Base-by-base conservation (phyloP, 1,140 invertebrate genomes). In the Lerema accius region DNA sequence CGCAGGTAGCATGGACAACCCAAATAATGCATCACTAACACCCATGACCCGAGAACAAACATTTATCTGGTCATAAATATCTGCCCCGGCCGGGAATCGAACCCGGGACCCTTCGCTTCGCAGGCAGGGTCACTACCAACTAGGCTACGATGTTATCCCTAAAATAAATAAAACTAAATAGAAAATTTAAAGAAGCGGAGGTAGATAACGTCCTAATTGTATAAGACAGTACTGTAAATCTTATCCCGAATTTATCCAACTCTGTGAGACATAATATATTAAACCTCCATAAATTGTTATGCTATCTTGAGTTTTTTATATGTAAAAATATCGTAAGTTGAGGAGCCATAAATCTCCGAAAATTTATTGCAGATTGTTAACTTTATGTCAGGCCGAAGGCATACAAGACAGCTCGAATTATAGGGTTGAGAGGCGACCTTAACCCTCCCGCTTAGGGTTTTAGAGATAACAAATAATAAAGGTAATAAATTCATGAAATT, bases 341-440 rank as follows among this genome's bases (percentile, higher is more conserved):
- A 51, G 14, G 49, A 51, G 28, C 15, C 10, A 51, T 51, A 15
- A 35, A 37, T 16, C 28, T 32, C 11, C 15, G 15, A 51, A n/a
- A 15, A 51, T 51, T 51, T 51, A 51, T 51, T 37, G 48, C 48
- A 17, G 28, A 51, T 51, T 51, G 48, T 51, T 32, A 51, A 51
- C 46, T 51, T 51, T 51, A 37, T 50, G 28, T 14, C 9, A 37
- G 28, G 28, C 28, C 28, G 4, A 32, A 32, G 28, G 9, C 28
- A 7, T 23, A 23, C 19, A 23, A 4, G 28, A 32, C 28, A 32
- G 28, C 28, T 32, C 28, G 28, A 32, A 32, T 32, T 32, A 32
- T 32, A 32, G 28, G 28, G 15, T 50, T 35, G 28, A 50, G 48
- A 50, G 9, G 35, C 48, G 9, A 37, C 6, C 28, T 32, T 32